Percentiles rank a stretch among this genome's conserved stretches.
Conservation (phyloP, 2,888 invertebrate species). For the Andrena flavipes region DNA sequence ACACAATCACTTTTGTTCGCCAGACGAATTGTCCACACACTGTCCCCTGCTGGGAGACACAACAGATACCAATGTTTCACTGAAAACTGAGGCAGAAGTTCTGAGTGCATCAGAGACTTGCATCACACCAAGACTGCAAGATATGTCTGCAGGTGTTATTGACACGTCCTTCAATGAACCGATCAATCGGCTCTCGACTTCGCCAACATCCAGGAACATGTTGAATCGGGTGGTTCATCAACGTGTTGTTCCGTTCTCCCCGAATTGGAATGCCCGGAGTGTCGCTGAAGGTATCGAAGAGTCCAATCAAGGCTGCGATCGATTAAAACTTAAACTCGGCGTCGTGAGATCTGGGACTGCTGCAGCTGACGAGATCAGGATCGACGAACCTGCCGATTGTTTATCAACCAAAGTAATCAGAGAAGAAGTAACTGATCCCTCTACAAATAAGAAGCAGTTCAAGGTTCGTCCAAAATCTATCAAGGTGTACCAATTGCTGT, state of each 20-base stretch:
- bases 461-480: constrained; percentile 67
- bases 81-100: background rate
- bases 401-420: background rate
- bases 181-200: constrained; percentile 14
- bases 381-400: background rate
- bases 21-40: constrained; percentile 42
- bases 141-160: background rate
- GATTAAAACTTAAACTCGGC: background rate
- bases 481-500: constrained; percentile 76
- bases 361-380: background rate
- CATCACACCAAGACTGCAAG: background rate
- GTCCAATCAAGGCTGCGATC: background rate
- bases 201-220: background rate
- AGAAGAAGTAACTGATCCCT: background rate
- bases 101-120: background rate
- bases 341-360: background rate
- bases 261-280: background rate
- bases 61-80: background rate
- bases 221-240: constrained; percentile 8
- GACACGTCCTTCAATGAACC: constrained; percentile 19
- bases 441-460: background rate
- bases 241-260: background rate
- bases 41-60: background rate
- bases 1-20: background rate
- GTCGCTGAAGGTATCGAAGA: background rate